Percentiles rank a stretch among this genome's conserved stretches.
Evolutionary conservation across 2,113 vertebrate genomes (phyloP).

Genomic region (Otus sunia): DNA sequence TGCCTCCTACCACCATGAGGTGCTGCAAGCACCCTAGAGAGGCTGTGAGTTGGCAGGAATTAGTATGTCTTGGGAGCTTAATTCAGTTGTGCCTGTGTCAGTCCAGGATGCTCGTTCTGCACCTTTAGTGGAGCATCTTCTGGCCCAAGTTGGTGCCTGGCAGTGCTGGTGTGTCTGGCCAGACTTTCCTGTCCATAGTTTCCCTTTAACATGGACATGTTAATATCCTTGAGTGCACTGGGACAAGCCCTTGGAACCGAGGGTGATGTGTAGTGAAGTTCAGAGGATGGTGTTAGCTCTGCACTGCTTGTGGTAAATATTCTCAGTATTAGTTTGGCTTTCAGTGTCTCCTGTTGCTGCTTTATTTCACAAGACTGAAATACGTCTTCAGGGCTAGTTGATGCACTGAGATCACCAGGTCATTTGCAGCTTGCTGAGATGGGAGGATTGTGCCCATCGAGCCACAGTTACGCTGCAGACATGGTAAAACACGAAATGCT

Average conservation of each 20-base stretch:
- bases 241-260: neutral
- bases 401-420: neutral
- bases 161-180: neutral
- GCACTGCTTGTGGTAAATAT: neutral
- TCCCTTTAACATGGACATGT: neutral
- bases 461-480: neutral
- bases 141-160: neutral
- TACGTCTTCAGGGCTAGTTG: neutral
- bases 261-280: rapidly evolving
- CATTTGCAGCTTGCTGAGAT: neutral
- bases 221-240: neutral
- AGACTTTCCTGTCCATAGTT: neutral
- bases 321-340: neutral
- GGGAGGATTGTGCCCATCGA: neutral
- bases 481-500: neutral
- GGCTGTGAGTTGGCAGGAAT: neutral
- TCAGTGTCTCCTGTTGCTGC: neutral
- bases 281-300: neutral
- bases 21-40: neutral
- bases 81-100: neutral
- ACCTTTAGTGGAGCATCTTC: neutral
- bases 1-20: neutral
- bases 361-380: neutral
- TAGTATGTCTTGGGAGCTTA: neutral
- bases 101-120: neutral